These are phyloP conservation scores for Orgyia antiqua DNA, from an alignment of 2,888 invertebrate species.

Conservation along the genomic window DNA sequence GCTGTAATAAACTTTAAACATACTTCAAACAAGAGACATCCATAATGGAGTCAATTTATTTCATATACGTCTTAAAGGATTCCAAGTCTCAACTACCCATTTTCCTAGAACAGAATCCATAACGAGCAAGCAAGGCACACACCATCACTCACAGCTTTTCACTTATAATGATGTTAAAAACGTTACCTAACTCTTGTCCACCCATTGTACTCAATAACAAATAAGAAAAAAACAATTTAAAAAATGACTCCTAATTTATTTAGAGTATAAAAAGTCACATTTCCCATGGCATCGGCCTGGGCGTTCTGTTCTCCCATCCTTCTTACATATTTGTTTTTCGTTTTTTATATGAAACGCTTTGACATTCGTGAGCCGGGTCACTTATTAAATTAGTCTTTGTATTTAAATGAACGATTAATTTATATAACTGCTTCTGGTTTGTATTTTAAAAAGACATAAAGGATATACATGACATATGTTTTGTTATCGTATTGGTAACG, in stretches of 20 bases:
- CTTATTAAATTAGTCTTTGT: slow-evolving; percentile 78
- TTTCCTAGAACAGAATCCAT: slow-evolving; percentile 19
- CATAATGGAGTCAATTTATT: background rate
- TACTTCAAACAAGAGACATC: too few species aligned
- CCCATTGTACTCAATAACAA: slow-evolving; percentile 72
- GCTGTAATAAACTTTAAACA: too few species aligned
- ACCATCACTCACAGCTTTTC: slow-evolving; percentile 70
- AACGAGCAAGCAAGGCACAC: slow-evolving; percentile 17
- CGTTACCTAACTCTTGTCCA: slow-evolving; percentile 74
- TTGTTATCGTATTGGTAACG: too few species aligned
- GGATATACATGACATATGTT: too few species aligned
- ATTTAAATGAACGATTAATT: slow-evolving; percentile 75
- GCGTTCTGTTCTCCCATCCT: slow-evolving; percentile 60
- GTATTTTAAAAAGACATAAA: slow-evolving; percentile 3
- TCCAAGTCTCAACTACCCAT: slow-evolving; percentile 3
- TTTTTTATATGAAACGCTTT: slow-evolving; percentile 68
- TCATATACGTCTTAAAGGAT: background rate
- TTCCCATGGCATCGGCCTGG: slow-evolving; percentile 69
- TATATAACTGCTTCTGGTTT: slow-evolving; percentile 46
- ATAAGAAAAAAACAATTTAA: slow-evolving; percentile 57
- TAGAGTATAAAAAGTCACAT: slow-evolving; percentile 63
- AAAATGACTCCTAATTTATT: slow-evolving; percentile 77
- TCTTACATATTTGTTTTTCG: slow-evolving; percentile 56
- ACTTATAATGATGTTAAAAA: slow-evolving; percentile 78
- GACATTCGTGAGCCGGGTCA: slow-evolving; percentile 72